Base-by-base conservation (phyloP, 92 coral and sea anemone species). In the Parazoanthus atlanticus region DNA sequence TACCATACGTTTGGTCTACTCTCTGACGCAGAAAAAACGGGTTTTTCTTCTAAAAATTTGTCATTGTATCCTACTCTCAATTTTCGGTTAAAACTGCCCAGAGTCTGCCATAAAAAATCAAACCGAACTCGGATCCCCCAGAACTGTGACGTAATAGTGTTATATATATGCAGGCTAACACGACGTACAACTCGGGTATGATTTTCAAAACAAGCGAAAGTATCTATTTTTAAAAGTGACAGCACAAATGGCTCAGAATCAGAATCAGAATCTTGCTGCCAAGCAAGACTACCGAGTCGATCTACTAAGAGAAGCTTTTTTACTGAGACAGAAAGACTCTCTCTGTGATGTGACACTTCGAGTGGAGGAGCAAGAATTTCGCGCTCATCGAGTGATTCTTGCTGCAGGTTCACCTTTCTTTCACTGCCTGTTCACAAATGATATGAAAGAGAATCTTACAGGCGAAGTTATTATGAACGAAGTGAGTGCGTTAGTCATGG, bases 321-420 rank as follows among this genome's bases (percentile, higher is more conserved):
- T 16, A 54, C 29, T 89, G 28, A 73, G 91, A 64, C 78, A 74
- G 61, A 49, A 89, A 83, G 88, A 74, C 13, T 16, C 73, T 6
- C 23, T 89, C 19, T 83, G 91, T 72, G 88, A 89, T 89, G 88
- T 75, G 41, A 89, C 76, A 5, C 78, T 89, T 31, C 70, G 31
- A 11, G 85, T 65, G 26, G 41, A 76, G 31, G 85, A 74, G 43
- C 70, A 69, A 21, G 73, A 46, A 76, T 84, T 31, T 76, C 26
- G 74, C 25, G 89, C 91, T 9, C 91, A 89, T 65, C 58, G 89
- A 73, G 85, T 81, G n/a, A 81, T 89, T 40, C 84, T 89, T 5
- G 91, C 91, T 17, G 88, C 91, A 40, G 40, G 88, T 8, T 83
- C 88, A 33, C 56, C 74, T 23, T 89, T 82, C 49, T 89, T 84